Percentiles rank a stretch among this genome's conserved stretches.
Evolutionary conservation across 2,797 vertebrate genomes (phyloP).

Genomic region (Enoplosus armatus): DNA sequence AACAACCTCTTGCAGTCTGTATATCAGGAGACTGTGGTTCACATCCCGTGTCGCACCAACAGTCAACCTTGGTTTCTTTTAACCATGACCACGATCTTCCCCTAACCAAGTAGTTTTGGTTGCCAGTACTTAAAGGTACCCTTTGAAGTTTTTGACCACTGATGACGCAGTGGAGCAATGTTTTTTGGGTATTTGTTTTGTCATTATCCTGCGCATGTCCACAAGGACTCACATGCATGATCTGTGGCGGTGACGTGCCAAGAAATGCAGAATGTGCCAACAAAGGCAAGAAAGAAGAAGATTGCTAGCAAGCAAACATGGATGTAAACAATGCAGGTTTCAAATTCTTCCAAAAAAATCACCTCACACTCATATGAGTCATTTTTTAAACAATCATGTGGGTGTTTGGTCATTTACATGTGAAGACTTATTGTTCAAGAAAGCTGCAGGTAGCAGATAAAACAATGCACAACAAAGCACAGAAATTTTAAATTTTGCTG

Average conservation of each 20-base stretch:
- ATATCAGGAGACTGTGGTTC: background rate
- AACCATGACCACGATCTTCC: background rate
- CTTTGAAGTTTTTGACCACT: background rate
- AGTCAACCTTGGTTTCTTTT: background rate
- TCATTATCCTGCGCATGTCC: background rate
- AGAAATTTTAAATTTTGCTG: no score
- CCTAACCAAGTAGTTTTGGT: background rate
- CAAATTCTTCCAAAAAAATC: background rate
- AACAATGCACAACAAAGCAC: background rate
- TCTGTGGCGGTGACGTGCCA: background rate
- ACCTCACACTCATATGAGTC: no score
- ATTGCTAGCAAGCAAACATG: background rate
- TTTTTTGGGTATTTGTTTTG: background rate
- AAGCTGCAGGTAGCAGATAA: background rate
- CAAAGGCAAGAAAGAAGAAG: background rate
- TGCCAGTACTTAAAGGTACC: background rate
- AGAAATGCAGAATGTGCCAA: background rate
- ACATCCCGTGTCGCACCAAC: background rate
- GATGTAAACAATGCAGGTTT: background rate
- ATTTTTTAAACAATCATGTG: no score
- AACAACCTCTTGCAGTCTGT: background rate
- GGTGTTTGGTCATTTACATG: background rate
- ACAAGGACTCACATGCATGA: background rate
- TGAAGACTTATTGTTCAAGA: background rate
- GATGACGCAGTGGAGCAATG: accelerated